Evolutionary conservation across 2,113 vertebrate genomes (phyloP), one percentile per base, ranked within the genome.

Genomic region (Copsychus sechellarum): DNA sequence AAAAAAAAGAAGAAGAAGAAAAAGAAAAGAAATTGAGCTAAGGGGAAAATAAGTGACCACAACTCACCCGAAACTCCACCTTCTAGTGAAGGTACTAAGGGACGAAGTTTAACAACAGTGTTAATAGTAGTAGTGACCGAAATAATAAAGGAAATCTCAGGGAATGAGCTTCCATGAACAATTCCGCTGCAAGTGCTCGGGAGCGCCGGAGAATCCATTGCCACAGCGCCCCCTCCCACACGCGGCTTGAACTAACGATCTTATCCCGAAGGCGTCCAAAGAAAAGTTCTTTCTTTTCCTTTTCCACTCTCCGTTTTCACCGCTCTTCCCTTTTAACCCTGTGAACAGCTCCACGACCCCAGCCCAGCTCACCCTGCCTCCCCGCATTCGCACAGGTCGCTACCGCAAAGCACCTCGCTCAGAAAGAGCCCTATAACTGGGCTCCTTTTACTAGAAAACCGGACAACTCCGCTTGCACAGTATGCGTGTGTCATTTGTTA

Each of bases 171-270:
- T 47, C 64, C 82, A 57, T 79, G 54, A 89, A 43, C 90, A 72
- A 61, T 86, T 33, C 2, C 6, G 19, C 76, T n/a, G 85, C 38
- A 89, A 48, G 85, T 4, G 76, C 71, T 67, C 14, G 24, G 47
- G 47, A 92, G 83, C 61, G 7, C 67, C 8, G 54, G 43, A 47
- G 95, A 97, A 94, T 26, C 71, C 96, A 93, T 91, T 81, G 95
- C 98, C 97, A 98, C 97, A 98, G 98, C 98, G 98, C 98, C 98
- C 97, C 93, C 98, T 98, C 79, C 88, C 97, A 97, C 90, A 67
- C 94, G 8, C 65, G 25, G 66, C 57, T 11, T 38, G 88, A 79
- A 94, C 48, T 95, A 81, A 51, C 82, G 50, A 78, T 72, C 72
- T 67, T 6, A 10, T 86, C 54, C 92, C 43, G 50, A 36, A 67